phyloP scores from a whole-genome alignment of 2,797 vertebrate species.

The Cuculus canorus region DNA sequence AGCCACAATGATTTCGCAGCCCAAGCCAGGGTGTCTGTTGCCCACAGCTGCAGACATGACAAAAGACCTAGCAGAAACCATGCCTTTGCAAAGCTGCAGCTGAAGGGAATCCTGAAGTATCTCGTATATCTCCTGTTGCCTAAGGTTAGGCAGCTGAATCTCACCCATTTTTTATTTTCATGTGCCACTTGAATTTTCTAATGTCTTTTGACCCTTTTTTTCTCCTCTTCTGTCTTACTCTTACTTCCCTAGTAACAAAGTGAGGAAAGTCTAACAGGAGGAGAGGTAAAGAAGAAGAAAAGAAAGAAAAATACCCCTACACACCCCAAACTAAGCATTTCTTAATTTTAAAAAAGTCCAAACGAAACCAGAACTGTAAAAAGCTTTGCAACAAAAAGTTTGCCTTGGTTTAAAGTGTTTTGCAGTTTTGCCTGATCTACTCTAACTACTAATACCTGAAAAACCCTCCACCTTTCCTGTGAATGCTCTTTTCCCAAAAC shows the following conservation, averaged over 20 bases:
- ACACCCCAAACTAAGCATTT: not conserved
- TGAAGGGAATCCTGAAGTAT: conserved; percentile 20
- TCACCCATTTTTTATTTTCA: conserved; percentile 27
- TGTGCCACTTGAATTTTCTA: not conserved
- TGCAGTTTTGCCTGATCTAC: not conserved
- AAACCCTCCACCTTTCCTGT: not conserved
- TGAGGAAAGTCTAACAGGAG: not conserved
- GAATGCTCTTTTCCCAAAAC: not conserved
- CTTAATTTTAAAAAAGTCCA: not conserved
- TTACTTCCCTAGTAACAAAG: not conserved
- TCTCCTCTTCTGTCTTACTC: not conserved
- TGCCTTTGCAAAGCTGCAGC: not conserved
- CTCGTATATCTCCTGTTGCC: conserved; percentile 24
- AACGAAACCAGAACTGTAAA: not conserved
- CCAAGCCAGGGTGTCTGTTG: not conserved
- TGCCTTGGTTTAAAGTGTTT: not conserved
- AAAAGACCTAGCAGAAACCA: not conserved
- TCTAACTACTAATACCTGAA: not conserved
- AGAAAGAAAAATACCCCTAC: no score
- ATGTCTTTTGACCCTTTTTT: not conserved
- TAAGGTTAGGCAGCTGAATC: conserved; percentile 19
- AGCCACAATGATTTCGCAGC: not conserved
- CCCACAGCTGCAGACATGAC: not conserved
- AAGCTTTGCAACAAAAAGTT: not conserved
- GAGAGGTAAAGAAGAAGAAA: not conserved